phyloP scores from a whole-genome alignment of 2,797 vertebrate genomes.

The Peromyscus eremicus region DNA sequence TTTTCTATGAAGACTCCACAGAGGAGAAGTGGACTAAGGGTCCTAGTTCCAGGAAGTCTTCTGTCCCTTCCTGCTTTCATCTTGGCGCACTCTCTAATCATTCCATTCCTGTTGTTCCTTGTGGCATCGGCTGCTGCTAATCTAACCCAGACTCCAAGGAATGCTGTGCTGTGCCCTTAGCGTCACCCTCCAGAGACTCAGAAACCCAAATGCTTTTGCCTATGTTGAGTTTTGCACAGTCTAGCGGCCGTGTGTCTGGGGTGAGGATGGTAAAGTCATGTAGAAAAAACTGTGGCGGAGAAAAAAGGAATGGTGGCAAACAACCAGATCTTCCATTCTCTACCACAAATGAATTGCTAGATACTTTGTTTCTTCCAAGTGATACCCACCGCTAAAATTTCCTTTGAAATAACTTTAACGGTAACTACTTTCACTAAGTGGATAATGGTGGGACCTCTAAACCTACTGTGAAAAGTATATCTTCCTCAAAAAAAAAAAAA shows the following conservation, averaged over 20 bases:
- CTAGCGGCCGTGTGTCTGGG: not conserved
- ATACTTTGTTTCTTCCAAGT: not conserved
- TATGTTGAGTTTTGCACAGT: not conserved
- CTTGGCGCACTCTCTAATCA: slow-evolving; percentile 5
- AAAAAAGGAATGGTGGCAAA: not conserved
- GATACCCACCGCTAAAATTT: not conserved
- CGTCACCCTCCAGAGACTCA: not conserved
- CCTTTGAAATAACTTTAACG: slow-evolving; percentile 20
- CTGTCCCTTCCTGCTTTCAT: slow-evolving; percentile 59
- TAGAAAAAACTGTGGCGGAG: not conserved
- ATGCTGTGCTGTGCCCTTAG: not conserved
- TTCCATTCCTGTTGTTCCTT: not conserved
- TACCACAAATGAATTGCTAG: not conserved
- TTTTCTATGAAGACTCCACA: slow-evolving; percentile 49
- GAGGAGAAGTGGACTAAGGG: not conserved
- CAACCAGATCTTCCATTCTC: not conserved
- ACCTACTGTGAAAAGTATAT: not conserved
- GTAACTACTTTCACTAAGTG: not conserved
- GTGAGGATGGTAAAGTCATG: not conserved
- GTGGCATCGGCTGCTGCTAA: not conserved
- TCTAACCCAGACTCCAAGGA: not conserved
- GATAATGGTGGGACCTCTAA: not conserved
- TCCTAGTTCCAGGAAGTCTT: slow-evolving; percentile 46
- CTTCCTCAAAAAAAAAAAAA: slow-evolving; percentile 59
- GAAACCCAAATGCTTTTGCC: not conserved